Evolutionary conservation across 2,113 vertebrate genomes (phyloP).

Genomic region (Pelvicachromis taeniatus): DNA sequence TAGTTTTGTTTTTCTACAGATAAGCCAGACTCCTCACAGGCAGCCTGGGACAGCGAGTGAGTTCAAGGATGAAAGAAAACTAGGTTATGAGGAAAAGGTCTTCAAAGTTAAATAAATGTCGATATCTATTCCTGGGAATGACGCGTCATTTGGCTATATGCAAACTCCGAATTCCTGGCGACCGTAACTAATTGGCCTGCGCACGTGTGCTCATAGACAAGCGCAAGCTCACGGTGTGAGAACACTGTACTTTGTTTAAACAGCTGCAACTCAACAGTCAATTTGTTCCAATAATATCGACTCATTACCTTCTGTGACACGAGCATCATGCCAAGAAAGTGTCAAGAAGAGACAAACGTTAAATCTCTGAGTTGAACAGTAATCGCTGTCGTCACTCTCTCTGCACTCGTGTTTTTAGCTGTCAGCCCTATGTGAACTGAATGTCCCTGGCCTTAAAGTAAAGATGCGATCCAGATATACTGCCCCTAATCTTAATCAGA

Average conservation of each 20-base stretch:
- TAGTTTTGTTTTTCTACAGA: conserved; percentile 33
- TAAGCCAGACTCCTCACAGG: conserved; percentile 27
- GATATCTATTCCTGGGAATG: neutral
- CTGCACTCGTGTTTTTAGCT: neutral
- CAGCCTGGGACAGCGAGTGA: conserved; percentile 16
- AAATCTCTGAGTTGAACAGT: neutral
- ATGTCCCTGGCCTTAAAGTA: conserved; percentile 1
- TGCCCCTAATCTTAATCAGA: neutral
- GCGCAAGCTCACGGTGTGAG: neutral
- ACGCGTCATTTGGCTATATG: neutral
- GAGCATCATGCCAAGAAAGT: neutral
- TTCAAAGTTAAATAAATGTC: neutral
- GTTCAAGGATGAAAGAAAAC: conserved; percentile 26
- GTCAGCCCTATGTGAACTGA: neutral
- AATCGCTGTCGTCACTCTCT: neutral
- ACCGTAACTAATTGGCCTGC: neutral
- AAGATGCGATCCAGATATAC: neutral
- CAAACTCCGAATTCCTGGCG: neutral
- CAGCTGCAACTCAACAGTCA: conserved; percentile 20
- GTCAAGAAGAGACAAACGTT: neutral
- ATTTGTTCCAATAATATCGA: conserved; percentile 28
- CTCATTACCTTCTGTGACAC: neutral
- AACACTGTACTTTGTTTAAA: neutral
- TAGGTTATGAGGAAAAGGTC: conserved; percentile 3
- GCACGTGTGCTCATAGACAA: neutral